Percentiles rank a stretch among this genome's conserved stretches.
These are phyloP conservation scores for Cheilosia urbana DNA, from an alignment of 2,888 invertebrate genomes.

Conservation along the genomic window DNA sequence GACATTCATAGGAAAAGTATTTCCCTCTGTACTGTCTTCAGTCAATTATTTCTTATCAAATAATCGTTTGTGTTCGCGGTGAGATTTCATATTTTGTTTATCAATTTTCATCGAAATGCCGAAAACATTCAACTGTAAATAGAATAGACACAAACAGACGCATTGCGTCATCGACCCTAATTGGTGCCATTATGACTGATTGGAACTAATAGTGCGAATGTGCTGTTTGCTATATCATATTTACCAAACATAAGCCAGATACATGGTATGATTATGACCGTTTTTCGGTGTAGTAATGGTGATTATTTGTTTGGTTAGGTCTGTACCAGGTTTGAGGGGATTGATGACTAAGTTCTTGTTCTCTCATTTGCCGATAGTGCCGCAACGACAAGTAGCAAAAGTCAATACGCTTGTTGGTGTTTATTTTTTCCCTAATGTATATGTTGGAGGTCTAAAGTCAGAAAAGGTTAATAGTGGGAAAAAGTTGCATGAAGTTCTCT, in stretches of 20 bases:
- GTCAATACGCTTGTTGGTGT: constrained; percentile 7
- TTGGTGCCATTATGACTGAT: constrained; percentile 65
- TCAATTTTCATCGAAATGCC: constrained; percentile 15
- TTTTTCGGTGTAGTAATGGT: constrained; percentile 5
- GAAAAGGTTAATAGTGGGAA: neutral
- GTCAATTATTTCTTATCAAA: constrained; percentile 24
- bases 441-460: neutral
- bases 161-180: constrained; percentile 59
- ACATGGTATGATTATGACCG: neutral
- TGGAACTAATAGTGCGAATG: constrained; percentile 51
- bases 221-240: constrained; percentile 14
- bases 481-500: neutral
- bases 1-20: constrained; percentile 25
- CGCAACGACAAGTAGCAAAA: constrained; percentile 2
- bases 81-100: constrained; percentile 26
- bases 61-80: constrained; percentile 8
- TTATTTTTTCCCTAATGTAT: neutral
- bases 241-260: constrained; percentile 9
- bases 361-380: neutral
- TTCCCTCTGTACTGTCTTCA: neutral
- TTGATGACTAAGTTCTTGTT: neutral
- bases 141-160: constrained; percentile 21
- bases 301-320: constrained; percentile 1
- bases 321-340: neutral
- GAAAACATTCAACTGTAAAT: constrained; percentile 15